phyloP scores from a whole-genome alignment of 2,797 vertebrate genomes.

The Stomatorhinus walkeri region DNA sequence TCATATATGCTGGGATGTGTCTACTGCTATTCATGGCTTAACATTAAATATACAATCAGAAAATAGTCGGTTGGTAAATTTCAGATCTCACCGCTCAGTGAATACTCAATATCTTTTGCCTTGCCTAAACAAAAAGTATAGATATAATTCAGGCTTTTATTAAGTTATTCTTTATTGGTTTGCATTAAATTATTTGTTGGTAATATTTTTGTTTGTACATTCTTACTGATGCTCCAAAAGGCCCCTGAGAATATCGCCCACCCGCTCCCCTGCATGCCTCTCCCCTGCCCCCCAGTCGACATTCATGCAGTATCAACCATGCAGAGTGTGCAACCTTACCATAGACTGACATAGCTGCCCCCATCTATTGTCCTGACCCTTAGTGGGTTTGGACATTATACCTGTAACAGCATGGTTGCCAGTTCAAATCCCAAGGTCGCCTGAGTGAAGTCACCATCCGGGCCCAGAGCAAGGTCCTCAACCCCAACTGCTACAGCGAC shows the following conservation, averaged over 20 bases:
- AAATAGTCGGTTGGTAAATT: not conserved
- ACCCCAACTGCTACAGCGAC: not conserved
- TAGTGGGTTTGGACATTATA: not conserved
- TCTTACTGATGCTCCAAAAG: not conserved
- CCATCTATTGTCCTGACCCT: not conserved
- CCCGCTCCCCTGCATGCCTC: not conserved
- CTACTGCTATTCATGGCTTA: not conserved
- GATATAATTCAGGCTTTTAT: not conserved
- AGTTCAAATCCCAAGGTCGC: not conserved
- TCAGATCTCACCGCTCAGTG: not conserved
- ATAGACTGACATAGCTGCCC: not conserved
- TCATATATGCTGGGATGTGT: not conserved
- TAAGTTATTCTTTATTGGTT: not conserved
- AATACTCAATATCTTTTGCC: not conserved
- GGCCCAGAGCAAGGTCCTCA: not conserved
- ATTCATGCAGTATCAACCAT: not conserved
- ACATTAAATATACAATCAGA: not conserved
- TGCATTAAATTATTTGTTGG: not conserved
- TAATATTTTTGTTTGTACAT: not conserved
- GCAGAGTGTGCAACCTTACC: not conserved
- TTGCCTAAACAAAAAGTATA: not conserved
- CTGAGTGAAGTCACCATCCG: not conserved
- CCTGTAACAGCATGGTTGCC: not conserved
- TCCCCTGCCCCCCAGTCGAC: not conserved
- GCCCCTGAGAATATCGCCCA: not conserved